A percentile compares a stretch with the other conserved stretches of the same genome.
phyloP scores from a whole-genome alignment of 2,888 invertebrate genomes.

The Conomelus anceps region DNA sequence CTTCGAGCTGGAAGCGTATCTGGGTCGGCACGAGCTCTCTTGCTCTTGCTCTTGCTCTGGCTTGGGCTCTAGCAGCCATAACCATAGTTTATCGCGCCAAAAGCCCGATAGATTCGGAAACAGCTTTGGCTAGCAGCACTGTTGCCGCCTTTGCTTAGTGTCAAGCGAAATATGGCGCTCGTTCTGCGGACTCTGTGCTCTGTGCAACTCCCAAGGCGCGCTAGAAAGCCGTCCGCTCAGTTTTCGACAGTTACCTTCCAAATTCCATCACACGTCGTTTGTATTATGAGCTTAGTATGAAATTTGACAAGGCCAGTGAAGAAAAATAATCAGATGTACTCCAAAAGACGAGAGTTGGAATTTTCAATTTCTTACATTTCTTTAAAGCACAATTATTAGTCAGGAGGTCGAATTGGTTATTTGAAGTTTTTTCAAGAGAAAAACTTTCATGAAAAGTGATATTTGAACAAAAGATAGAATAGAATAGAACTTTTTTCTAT shows the following conservation, averaged over 20 bases:
- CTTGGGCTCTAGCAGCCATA: neutral
- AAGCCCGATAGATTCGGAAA: neutral
- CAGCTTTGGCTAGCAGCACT: neutral
- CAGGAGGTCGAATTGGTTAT: no score
- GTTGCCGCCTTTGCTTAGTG: neutral
- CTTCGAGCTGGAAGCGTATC: neutral
- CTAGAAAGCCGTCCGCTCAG: neutral
- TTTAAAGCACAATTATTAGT: no score
- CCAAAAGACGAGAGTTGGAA: no score
- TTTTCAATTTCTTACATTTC: no score
- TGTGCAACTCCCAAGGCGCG: neutral
- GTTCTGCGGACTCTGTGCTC: neutral
- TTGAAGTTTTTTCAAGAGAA: no score
- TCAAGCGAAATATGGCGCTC: neutral
- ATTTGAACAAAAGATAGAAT: no score
- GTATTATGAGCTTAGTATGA: no score
- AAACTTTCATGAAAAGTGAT: no score
- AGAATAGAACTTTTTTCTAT: no score
- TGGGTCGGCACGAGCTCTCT: neutral
- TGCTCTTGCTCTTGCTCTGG: neutral
- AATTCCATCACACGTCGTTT: neutral
- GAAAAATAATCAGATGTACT: no score
- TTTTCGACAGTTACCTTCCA: neutral
- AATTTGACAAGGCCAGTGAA: no score
- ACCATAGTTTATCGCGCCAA: neutral